Conservation (phyloP, 2,113 vertebrate genomes). For the Hemichromis elongatus region DNA sequence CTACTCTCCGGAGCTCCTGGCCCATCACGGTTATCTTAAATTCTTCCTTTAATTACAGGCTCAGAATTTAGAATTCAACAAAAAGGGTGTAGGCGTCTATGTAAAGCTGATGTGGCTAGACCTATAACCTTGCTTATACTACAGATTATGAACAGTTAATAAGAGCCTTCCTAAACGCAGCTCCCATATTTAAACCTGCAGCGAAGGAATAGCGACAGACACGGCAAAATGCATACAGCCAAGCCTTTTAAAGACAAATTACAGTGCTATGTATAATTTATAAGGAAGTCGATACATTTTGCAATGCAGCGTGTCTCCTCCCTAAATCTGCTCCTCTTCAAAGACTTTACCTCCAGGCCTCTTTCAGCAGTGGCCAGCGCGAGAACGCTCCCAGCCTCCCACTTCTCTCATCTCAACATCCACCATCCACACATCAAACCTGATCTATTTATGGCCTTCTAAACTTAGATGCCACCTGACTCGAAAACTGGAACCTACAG, state of each 20-base stretch:
- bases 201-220: conserved; percentile 63
- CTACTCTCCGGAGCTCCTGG: background rate
- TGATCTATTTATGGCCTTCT: background rate
- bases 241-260: conserved; percentile 74
- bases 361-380: conserved; percentile 26
- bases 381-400: conserved; percentile 5
- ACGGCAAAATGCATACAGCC: conserved; percentile 70
- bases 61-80: conserved; percentile 21
- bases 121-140: conserved; percentile 65
- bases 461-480: conserved; percentile 12
- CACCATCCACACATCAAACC: background rate
- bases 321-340: conserved; percentile 25
- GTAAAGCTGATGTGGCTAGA: conserved; percentile 53
- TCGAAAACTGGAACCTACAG: conserved; percentile 32
- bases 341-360: conserved; percentile 28
- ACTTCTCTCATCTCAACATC: conserved; percentile 6
- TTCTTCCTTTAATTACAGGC: conserved; percentile 15
- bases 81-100: conserved; percentile 5
- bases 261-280: conserved; percentile 75
- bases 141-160: conserved; percentile 67
- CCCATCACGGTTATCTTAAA: background rate
- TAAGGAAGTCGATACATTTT: conserved; percentile 73
- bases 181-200: conserved; percentile 59
- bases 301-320: conserved; percentile 68
- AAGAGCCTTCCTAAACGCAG: conserved; percentile 52